Evolutionary conservation across 2,888 invertebrate species (phyloP), one percentile per base, ranked within the genome.

Genomic region (Liodrosophila aerea): DNA sequence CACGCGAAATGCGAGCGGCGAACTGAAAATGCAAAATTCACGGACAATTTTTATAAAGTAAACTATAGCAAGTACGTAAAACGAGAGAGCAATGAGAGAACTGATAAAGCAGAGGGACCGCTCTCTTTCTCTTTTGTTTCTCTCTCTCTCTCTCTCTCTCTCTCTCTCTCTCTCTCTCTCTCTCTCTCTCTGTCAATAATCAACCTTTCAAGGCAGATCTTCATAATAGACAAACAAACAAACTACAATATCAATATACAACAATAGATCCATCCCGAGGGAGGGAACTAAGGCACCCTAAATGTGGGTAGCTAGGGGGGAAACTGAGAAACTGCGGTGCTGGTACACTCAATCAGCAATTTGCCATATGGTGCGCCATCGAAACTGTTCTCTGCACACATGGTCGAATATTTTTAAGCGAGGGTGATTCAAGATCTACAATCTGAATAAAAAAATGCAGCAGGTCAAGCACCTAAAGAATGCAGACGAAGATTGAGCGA

Each of bases 1-100:
- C 78, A 75, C 76, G 78, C 82, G 78, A 77, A 83, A 68, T 65
- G 70, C 77, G 50, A 80, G 77, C 59, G 52, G 45, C 73, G 29
- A 64, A 80, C 84, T 84, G 68, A 80, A 22, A 22, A 61, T 63
- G 56, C 64, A 33, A 57, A 58, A 73, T 83, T 80, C 84, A 80
- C 64, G 80, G 80, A 77, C 80, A 84, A 29, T 33, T 51, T 57
- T 62, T 36, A 53, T 53, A 45, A 66, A 56, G 44, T 54, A 54
- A 71, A 44, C 65, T 60, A 54, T 56, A 44, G 56, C 64, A 43
- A 56, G 54, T 36, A 50, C 39, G 41, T 15, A 68, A 58, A 58
- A 70, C 51, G 54, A 7, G 18, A 29, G 68, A 68, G 58, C 68
- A 68, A 22, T n/a, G 16, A 22, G 12, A 8, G 16, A 45, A 30